These are phyloP conservation scores for Pogona vitticeps DNA, from an alignment of 2,113 vertebrate species.

Conservation along the genomic window DNA sequence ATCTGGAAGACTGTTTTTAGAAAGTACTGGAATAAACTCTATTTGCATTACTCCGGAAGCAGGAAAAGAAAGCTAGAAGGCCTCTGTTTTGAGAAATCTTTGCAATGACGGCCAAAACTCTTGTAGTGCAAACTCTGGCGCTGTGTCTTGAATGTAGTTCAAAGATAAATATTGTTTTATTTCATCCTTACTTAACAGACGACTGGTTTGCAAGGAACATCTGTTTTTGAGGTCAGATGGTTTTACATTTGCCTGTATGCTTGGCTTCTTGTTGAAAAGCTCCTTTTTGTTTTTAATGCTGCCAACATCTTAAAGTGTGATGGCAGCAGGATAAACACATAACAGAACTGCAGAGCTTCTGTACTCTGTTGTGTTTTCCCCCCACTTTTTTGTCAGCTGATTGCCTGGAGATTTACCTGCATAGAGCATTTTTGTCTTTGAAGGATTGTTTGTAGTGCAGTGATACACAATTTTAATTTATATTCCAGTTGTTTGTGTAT, in stretches of 20 bases:
- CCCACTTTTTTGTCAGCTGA: background rate
- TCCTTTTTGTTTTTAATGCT: background rate
- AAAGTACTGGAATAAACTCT: background rate
- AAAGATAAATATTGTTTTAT: background rate
- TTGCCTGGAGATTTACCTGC: background rate
- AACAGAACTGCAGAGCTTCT: background rate
- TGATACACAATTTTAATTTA: background rate
- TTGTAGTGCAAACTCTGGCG: accelerated
- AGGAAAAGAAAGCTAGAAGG: background rate
- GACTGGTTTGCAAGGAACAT: slow-evolving; percentile 6
- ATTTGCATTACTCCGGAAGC: slow-evolving; percentile 9
- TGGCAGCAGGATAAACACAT: slow-evolving; percentile 8
- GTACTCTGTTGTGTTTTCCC: background rate
- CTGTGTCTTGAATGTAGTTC: background rate
- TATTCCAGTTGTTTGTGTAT: background rate
- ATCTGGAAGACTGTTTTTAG: background rate
- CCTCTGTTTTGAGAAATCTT: background rate
- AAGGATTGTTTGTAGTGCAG: background rate
- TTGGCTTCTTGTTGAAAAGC: slow-evolving; percentile 12
- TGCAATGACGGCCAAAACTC: background rate
- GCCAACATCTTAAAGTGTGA: background rate
- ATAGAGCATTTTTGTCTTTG: background rate
- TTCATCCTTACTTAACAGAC: slow-evolving; percentile 16
- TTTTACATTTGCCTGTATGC: background rate
- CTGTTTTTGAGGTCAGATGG: slow-evolving; percentile 9